Conservation (phyloP, 37 sponge, comb jelly and placozoan genomes). For the Halichondria panicea region DNA sequence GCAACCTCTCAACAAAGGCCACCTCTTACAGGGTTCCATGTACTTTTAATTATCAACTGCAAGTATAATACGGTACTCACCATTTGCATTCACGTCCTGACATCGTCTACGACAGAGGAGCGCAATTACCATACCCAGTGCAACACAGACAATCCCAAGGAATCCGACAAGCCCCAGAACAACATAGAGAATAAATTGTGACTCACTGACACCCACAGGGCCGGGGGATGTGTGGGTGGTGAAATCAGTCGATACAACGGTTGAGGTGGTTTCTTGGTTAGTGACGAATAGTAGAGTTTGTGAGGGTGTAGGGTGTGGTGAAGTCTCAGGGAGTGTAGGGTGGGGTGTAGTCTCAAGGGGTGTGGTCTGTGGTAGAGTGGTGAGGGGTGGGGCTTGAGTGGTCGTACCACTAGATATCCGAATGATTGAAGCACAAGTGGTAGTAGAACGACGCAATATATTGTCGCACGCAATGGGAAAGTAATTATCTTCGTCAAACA, state of each 20-base stretch:
- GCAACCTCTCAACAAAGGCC: not conserved
- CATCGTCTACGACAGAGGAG: constrained; percentile 10
- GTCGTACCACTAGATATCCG: not conserved
- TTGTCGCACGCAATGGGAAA: not conserved
- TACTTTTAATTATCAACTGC: not conserved
- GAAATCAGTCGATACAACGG: too few species aligned
- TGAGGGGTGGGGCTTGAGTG: not conserved
- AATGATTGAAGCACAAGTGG: constrained; percentile 1
- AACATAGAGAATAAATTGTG: constrained; percentile 7
- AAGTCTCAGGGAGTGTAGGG: too few species aligned
- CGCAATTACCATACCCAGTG: not conserved
- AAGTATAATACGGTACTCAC: not conserved
- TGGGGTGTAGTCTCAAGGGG: too few species aligned
- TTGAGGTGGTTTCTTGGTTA: too few species aligned
- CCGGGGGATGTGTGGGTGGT: too few species aligned
- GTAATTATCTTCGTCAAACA: not conserved
- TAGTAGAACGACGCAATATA: not conserved
- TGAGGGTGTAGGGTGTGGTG: too few species aligned
- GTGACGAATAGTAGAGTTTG: too few species aligned
- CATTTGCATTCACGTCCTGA: not conserved
- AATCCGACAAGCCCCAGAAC: constrained; percentile 12
- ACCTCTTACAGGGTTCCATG: not conserved
- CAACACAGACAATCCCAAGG: not conserved
- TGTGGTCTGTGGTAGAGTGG: too few species aligned
- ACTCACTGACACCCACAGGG: too few species aligned